A percentile compares a stretch with the other conserved stretches of the same genome.
Evolutionary conservation across 2,797 vertebrate species (phyloP).

Genomic region (Gadopsis bispinosus): DNA sequence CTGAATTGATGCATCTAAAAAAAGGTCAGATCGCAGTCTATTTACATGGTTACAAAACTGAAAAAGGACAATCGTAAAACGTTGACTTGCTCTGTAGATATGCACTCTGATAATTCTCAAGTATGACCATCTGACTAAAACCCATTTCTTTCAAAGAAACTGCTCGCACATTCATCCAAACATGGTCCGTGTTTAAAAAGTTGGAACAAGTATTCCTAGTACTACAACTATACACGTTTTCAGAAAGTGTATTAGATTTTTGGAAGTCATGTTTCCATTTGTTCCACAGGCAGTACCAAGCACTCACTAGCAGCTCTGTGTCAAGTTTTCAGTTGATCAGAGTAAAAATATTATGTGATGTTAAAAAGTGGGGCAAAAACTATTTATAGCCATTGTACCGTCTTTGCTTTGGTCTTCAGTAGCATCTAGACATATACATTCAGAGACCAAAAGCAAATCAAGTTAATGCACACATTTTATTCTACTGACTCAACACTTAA

Average conservation of each 20-base stretch:
- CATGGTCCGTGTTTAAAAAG: background rate
- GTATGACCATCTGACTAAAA: background rate
- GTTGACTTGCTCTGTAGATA: background rate
- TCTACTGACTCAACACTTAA: constrained; percentile 1
- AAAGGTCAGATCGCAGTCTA: background rate
- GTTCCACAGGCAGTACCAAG: background rate
- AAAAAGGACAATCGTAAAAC: background rate
- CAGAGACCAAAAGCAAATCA: background rate
- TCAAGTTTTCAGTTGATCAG: background rate
- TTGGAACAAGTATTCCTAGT: background rate
- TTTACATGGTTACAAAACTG: background rate
- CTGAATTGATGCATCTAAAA: background rate
- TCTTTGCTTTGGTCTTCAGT: background rate
- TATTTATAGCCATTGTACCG: too few relatives aligned
- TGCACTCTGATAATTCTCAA: background rate
- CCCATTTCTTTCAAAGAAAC: background rate
- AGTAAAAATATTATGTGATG: background rate
- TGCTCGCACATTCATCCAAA: background rate
- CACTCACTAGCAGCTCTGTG: background rate
- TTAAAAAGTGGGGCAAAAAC: background rate
- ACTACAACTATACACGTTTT: background rate
- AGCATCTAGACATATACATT: background rate
- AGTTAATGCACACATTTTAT: background rate
- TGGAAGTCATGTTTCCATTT: background rate
- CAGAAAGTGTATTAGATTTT: background rate